phyloP scores from a whole-genome alignment of 2,113 vertebrate genomes.

The Xenus cinereus region DNA sequence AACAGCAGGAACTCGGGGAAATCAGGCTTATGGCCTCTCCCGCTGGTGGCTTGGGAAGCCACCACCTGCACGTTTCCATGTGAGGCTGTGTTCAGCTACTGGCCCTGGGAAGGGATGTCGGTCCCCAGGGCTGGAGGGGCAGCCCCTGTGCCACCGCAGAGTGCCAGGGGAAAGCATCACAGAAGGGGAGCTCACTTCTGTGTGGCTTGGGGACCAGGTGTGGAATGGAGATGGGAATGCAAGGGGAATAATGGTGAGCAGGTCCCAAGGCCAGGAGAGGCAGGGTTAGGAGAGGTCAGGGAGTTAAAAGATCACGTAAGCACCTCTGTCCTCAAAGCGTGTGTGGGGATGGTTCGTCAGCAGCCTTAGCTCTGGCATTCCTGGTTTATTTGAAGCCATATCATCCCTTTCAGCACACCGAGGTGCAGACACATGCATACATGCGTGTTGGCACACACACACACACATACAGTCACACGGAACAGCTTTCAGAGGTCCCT shows the following conservation, averaged over 20 bases:
- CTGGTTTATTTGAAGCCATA: background rate
- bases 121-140: background rate
- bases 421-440: no score
- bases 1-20: background rate
- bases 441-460: no score
- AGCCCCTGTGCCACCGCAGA: fast-evolving
- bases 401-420: background rate
- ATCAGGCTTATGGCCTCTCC: fast-evolving
- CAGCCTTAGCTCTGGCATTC: background rate
- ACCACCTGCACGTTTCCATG: fast-evolving
- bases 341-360: fast-evolving
- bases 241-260: fast-evolving
- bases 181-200: background rate
- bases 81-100: background rate
- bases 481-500: background rate
- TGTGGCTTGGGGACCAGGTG: background rate
- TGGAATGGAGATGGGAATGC: background rate
- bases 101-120: background rate
- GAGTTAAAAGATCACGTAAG: background rate
- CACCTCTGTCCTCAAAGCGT: background rate
- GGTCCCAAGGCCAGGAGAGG: background rate
- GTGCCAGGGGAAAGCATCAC: background rate
- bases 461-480: background rate
- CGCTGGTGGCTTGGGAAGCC: fast-evolving
- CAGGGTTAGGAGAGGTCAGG: background rate